Conservation (phyloP, 2,797 vertebrate species). For the Peromyscus aztecus region DNA sequence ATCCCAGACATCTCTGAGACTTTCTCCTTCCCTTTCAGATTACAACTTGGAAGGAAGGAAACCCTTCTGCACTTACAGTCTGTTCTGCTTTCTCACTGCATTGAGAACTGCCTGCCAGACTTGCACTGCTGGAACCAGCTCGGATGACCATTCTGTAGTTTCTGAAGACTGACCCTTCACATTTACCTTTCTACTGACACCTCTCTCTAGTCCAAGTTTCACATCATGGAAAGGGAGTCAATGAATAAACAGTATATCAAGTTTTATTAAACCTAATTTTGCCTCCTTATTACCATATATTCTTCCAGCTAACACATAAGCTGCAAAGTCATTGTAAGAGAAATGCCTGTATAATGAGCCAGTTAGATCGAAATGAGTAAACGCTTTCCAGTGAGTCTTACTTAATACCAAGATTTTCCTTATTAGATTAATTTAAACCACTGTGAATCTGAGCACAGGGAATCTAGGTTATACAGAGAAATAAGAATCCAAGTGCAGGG, state of each 20-base stretch:
- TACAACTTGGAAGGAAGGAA: slow-evolving; percentile 32
- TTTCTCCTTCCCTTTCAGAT: slow-evolving; percentile 20
- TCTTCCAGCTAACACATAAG: slow-evolving; percentile 25
- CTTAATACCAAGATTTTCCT: slow-evolving; percentile 53
- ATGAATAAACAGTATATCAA: not conserved
- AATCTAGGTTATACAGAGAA: slow-evolving; percentile 40
- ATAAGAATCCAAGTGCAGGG: not conserved
- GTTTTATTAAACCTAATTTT: slow-evolving; percentile 41
- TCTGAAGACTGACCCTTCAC: not conserved
- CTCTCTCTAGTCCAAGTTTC: slow-evolving; percentile 28
- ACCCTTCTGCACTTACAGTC: slow-evolving; percentile 24
- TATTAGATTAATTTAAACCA: slow-evolving; percentile 51
- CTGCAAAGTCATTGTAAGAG: slow-evolving; percentile 28
- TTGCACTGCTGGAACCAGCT: not conserved
- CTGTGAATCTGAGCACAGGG: slow-evolving; percentile 45
- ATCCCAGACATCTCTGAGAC: not conserved
- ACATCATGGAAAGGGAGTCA: slow-evolving; percentile 29
- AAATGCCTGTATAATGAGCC: slow-evolving; percentile 28
- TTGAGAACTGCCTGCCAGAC: not conserved
- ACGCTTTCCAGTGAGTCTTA: slow-evolving; percentile 9
- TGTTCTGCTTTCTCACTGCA: slow-evolving; percentile 20
- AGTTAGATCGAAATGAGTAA: slow-evolving; percentile 35
- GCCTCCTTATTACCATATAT: not conserved
- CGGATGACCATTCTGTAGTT: slow-evolving; percentile 18
- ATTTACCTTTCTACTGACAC: not conserved